Percentiles rank a stretch among this genome's conserved stretches.
phyloP scores from a whole-genome alignment of 2,113 vertebrate genomes.

The Strix aluco region DNA sequence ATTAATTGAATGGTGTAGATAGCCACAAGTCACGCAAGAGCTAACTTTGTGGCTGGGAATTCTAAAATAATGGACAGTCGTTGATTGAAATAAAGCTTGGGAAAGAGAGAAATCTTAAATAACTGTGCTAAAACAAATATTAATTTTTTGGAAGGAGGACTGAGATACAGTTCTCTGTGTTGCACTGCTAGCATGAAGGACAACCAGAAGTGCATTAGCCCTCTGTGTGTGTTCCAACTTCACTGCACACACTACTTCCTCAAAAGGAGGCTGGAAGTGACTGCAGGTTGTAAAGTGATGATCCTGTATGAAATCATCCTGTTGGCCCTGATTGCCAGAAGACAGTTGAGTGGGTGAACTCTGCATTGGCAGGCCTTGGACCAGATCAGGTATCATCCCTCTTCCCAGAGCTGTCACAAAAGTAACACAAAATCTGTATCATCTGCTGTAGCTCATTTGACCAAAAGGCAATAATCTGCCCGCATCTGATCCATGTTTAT shows the following conservation, averaged over 20 bases:
- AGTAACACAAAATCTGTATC: not conserved
- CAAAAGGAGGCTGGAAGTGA: not conserved
- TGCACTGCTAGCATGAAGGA: not conserved
- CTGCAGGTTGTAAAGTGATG: not conserved
- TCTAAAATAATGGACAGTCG: constrained; percentile 1
- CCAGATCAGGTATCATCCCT: not conserved
- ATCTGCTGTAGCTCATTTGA: not conserved
- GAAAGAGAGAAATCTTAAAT: not conserved
- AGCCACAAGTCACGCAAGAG: not conserved
- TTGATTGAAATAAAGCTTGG: not conserved
- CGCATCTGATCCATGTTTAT: not conserved
- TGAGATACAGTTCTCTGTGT: not conserved
- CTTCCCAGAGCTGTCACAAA: not conserved
- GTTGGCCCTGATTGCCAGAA: not conserved
- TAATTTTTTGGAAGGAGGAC: not conserved
- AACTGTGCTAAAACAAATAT: too few relatives aligned
- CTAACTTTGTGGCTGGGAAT: constrained; percentile 6
- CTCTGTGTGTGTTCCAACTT: not conserved
- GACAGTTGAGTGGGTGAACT: not conserved
- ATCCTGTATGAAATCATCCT: not conserved
- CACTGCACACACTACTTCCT: not conserved
- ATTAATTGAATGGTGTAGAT: not conserved
- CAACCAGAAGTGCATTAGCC: not conserved
- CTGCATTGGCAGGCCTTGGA: not conserved
- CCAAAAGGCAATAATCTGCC: not conserved